These are phyloP conservation scores for Alauda arvensis DNA, from an alignment of 2,797 vertebrate genomes.

Conservation along the genomic window DNA sequence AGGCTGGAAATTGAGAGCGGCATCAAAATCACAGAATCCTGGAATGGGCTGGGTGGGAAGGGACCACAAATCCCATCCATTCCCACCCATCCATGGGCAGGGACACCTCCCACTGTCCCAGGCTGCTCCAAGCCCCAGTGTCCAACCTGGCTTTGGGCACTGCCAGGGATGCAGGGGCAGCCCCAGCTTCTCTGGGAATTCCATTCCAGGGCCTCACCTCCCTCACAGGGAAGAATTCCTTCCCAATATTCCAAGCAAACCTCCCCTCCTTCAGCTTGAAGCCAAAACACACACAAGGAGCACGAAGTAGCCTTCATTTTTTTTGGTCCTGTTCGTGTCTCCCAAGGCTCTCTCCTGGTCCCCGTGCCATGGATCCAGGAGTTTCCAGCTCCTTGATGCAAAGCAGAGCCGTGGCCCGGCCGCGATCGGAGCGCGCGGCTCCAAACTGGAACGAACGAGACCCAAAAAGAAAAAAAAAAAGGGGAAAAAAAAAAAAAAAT, in stretches of 20 bases:
- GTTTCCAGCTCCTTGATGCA: neutral
- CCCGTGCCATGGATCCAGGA: accelerated
- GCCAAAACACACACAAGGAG: accelerated
- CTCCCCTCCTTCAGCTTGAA: neutral
- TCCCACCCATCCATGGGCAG: neutral
- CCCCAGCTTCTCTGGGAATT: neutral
- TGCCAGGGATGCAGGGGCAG: neutral
- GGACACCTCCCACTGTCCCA: accelerated
- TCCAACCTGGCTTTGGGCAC: neutral
- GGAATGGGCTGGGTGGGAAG: neutral
- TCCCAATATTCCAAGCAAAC: neutral
- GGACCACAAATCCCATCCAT: too few relatives aligned
- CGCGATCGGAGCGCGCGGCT: neutral
- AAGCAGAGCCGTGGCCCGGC: neutral
- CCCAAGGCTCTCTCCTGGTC: neutral
- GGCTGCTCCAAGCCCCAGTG: accelerated
- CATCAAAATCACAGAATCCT: neutral
- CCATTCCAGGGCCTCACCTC: neutral
- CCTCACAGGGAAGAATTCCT: neutral
- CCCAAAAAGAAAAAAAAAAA: neutral
- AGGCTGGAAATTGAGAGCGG: neutral
- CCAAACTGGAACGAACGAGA: neutral
- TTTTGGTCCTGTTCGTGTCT: accelerated
- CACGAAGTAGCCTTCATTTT: accelerated
- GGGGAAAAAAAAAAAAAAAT: too few relatives aligned